Conservation (phyloP, 2,113 vertebrate genomes). For the Seriola quinqueradiata region DNA sequence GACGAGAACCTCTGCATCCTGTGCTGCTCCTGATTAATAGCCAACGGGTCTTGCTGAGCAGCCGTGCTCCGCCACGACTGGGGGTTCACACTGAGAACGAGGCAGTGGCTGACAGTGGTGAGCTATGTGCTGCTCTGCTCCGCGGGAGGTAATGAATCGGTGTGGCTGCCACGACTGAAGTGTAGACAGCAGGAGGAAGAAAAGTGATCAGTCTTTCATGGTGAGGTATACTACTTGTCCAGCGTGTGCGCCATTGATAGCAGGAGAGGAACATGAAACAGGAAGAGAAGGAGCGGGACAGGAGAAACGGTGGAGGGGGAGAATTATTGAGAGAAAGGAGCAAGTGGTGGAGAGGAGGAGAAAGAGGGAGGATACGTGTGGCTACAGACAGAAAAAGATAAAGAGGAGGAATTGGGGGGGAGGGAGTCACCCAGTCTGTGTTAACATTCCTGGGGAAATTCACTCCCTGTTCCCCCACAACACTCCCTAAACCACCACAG, state of each 20-base stretch:
- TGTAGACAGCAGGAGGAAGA: slow-evolving; percentile 67
- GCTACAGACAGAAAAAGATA: slow-evolving; percentile 5
- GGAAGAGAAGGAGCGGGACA: background rate
- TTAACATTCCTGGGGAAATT: slow-evolving; percentile 55
- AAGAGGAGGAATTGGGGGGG: slow-evolving; percentile 2
- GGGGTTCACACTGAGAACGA: slow-evolving; percentile 47
- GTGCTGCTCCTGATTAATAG: slow-evolving; percentile 62
- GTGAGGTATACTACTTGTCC: slow-evolving; percentile 49
- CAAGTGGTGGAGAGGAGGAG: background rate
- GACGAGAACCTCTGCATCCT: slow-evolving; percentile 8
- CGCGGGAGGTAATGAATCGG: slow-evolving; percentile 74
- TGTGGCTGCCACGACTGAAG: slow-evolving; percentile 55
- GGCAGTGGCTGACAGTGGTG: slow-evolving; percentile 56
- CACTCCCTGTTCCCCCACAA: slow-evolving; percentile 57
- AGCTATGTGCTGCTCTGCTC: slow-evolving; percentile 68
- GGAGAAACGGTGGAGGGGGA: background rate
- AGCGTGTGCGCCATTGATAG: slow-evolving; percentile 48
- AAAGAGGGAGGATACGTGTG: background rate
- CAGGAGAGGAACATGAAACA: slow-evolving; percentile 8
- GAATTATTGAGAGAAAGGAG: background rate
- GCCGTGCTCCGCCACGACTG: slow-evolving; percentile 44
- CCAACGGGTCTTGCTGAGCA: slow-evolving; percentile 55
- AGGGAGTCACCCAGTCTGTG: slow-evolving; percentile 18
- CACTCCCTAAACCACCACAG: slow-evolving; percentile 61
- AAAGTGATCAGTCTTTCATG: slow-evolving; percentile 72